Evolutionary conservation across 53 echinoderm and acorn worm genomes (phyloP), one percentile per base, ranked within the genome.

Genomic region (Luidia sarsii): DNA sequence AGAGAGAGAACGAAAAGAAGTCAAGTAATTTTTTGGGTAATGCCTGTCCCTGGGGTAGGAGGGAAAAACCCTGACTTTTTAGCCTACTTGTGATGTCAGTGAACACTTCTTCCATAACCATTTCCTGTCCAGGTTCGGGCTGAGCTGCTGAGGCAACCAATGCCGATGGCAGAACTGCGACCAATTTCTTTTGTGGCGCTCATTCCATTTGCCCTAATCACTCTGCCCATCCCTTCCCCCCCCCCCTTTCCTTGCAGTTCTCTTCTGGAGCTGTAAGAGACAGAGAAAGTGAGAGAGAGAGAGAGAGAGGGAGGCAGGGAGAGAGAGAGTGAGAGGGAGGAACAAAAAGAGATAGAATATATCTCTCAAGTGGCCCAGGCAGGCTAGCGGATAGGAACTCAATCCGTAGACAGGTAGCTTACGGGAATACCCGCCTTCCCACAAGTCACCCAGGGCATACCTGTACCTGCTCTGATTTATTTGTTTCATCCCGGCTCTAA

Each of bases 41-140:
- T 37, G 72, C 39, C 5, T 72, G 54, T 55, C 72, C 54, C 72
- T 72, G 54, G 37, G 20, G 72, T 54, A 72, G 63, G 32, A 33
- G 6, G 37, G 56, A 50, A 56, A 72, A 53, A 55, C 54, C 55
- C 55, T 55, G 72, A 72, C 72, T 72, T 72, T 72, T 72, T 72
- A 72, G 72, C 72, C 72, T 55, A 72, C 72, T 72, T 72, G 72
- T 72, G 72, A 72, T 72, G 72, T 72, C 72, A 72, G 54, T 72
- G 25, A 56, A 72, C 54, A 72, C 72, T 72, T 72, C 54, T 54
- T 72, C 56, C 72, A 56, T 37, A 72, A 56, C 72, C 72, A 54
- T 56, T 72, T 72, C 72, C 72, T 54, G 72, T 56, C 72, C 41
- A 55, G 72, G 50, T 56, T 54, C 33, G 33, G 56, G 15, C 39